Evolutionary conservation across 2,888 invertebrate species (phyloP).

Genomic region (Ctenicera cuprea): DNA sequence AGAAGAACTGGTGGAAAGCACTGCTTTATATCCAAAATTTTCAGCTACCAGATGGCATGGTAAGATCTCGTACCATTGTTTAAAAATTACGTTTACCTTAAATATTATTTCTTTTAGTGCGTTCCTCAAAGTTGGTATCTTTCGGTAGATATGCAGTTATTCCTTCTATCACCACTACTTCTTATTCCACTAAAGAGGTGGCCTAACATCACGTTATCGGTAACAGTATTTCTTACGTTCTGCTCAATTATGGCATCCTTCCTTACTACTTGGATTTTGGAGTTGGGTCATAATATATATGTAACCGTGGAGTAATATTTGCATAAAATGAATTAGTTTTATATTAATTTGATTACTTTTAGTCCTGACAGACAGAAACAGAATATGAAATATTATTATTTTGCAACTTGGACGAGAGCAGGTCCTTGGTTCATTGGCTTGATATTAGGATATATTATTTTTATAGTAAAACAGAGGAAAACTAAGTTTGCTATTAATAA

Average conservation of each 20-base stretch:
- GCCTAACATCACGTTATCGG: not conserved
- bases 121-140: slow-evolving; percentile 16
- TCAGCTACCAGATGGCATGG: slow-evolving; percentile 52
- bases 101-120: not conserved
- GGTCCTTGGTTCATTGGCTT: slow-evolving; percentile 47
- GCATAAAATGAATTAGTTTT: not conserved
- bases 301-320: not conserved
- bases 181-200: not conserved
- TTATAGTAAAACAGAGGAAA: not conserved
- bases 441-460: slow-evolving; percentile 40
- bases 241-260: not conserved
- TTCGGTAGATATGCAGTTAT: slow-evolving; percentile 18
- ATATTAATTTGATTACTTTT: not conserved
- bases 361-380: not conserved
- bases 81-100: not conserved
- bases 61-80: not conserved
- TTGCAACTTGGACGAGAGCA: slow-evolving; percentile 30
- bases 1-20: slow-evolving; percentile 2
- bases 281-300: not conserved
- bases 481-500: not conserved
- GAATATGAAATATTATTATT: not conserved
- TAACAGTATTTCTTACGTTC: not conserved
- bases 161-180: slow-evolving; percentile 7
- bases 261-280: not conserved
- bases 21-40: slow-evolving; percentile 44